phyloP scores from a whole-genome alignment of 2,113 vertebrate genomes.

The Bubo bubo region DNA sequence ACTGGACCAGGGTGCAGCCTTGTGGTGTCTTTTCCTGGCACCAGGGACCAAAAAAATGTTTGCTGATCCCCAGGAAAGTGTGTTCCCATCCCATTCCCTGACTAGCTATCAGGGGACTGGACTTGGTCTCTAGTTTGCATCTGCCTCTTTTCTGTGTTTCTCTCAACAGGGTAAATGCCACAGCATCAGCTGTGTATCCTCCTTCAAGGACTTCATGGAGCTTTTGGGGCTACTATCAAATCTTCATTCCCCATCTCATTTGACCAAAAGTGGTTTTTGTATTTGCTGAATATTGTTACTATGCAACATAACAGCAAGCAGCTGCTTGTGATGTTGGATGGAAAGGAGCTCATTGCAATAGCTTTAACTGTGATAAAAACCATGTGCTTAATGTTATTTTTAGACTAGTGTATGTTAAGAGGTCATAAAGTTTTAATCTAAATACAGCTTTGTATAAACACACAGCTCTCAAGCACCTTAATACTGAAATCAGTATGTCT shows the following conservation, averaged over 20 bases:
- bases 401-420: conserved; percentile 48
- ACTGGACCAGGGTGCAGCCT: neutral
- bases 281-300: conserved; percentile 11
- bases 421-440: conserved; percentile 57
- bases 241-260: neutral
- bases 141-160: neutral
- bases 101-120: no score
- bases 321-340: conserved; percentile 30
- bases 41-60: neutral
- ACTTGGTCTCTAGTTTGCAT: neutral
- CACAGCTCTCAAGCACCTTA: conserved; percentile 9
- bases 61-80: neutral
- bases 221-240: neutral
- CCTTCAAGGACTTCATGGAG: neutral
- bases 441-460: conserved; percentile 38
- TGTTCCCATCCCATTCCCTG: neutral
- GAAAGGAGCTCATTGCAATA: conserved; percentile 20
- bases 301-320: conserved; percentile 40
- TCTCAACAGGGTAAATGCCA: neutral
- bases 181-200: neutral
- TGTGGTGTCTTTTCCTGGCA: neutral
- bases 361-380: conserved; percentile 43
- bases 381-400: conserved; percentile 64
- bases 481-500: neutral
- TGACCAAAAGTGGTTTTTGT: neutral